These are phyloP conservation scores for Parelbella ahira DNA, from an alignment of 2,888 invertebrate species.

Conservation along the genomic window DNA sequence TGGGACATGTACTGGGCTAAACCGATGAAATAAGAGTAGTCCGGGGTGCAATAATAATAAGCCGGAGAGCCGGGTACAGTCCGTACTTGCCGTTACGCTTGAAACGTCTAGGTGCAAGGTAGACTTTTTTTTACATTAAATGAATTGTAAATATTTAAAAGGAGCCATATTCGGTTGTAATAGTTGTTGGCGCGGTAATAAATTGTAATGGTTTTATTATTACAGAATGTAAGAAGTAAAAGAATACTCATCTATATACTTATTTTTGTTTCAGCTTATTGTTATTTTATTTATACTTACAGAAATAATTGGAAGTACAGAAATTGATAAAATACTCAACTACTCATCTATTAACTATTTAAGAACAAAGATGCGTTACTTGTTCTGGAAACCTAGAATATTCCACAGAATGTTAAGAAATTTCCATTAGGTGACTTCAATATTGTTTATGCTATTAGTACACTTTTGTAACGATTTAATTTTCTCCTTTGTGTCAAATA, in stretches of 20 bases:
- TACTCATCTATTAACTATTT: no score
- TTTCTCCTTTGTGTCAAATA: no score
- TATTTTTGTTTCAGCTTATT: no score
- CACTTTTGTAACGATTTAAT: no score
- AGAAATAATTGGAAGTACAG: no score
- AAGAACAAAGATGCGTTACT: no score
- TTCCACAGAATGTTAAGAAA: no score
- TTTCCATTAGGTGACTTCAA: no score
- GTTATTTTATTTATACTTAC: no score
- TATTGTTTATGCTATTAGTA: no score
- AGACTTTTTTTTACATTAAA: conserved; percentile 32
- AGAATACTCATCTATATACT: neutral
- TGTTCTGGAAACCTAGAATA: no score
- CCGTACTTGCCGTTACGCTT: conserved; percentile 23
- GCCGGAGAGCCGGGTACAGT: conserved; percentile 17
- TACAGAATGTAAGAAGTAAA: neutral
- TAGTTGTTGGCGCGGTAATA: neutral
- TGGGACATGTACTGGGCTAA: conserved; percentile 31
- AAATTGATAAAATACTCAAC: no score
- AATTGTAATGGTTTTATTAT: conserved; percentile 4
- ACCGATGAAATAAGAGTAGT: conserved; percentile 27
- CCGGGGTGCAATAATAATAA: conserved; percentile 13
- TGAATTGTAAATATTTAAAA: conserved; percentile 38
- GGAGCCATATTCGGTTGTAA: conserved; percentile 5
- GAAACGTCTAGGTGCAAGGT: conserved; percentile 32